These are phyloP conservation scores for Pogonomyrmex barbatus DNA, from an alignment of 1,140 invertebrate genomes.

Conservation along the genomic window DNA sequence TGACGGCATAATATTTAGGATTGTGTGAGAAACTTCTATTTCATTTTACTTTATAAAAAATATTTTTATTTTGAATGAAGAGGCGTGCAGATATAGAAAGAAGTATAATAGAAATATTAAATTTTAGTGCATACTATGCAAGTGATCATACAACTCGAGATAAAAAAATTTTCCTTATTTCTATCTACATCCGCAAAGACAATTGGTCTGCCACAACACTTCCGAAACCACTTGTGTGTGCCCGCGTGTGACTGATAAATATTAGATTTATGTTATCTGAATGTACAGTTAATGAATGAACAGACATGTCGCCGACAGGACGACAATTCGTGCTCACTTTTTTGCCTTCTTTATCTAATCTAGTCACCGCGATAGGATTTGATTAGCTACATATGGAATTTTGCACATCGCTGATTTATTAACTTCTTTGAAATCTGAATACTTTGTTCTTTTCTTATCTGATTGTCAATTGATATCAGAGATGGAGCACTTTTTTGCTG, in stretches of 20 bases:
- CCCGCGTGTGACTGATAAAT: conserved; percentile 22
- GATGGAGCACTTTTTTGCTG: not conserved
- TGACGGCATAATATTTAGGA: not conserved
- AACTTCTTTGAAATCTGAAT: not conserved
- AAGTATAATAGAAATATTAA: not conserved
- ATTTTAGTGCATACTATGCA: not conserved
- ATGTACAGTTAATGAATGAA: not conserved
- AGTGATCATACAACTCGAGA: not conserved
- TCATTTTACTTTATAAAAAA: not conserved
- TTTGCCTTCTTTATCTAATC: not conserved
- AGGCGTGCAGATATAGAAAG: not conserved
- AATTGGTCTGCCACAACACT: not conserved
- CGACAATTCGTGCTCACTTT: not conserved
- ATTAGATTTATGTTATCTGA: not conserved
- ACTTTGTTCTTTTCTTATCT: not conserved
- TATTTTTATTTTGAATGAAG: not conserved
- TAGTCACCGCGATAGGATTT: not conserved
- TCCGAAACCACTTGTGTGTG: conserved; percentile 22
- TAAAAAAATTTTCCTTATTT: conserved; percentile 17
- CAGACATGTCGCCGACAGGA: not conserved
- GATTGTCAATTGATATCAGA: not conserved
- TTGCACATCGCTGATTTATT: not conserved
- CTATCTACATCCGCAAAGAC: conserved; percentile 25
- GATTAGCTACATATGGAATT: not conserved
- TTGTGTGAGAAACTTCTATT: not conserved